These are phyloP conservation scores for Hystrix cristata DNA, from an alignment of 2,113 vertebrate genomes.

Conservation along the genomic window DNA sequence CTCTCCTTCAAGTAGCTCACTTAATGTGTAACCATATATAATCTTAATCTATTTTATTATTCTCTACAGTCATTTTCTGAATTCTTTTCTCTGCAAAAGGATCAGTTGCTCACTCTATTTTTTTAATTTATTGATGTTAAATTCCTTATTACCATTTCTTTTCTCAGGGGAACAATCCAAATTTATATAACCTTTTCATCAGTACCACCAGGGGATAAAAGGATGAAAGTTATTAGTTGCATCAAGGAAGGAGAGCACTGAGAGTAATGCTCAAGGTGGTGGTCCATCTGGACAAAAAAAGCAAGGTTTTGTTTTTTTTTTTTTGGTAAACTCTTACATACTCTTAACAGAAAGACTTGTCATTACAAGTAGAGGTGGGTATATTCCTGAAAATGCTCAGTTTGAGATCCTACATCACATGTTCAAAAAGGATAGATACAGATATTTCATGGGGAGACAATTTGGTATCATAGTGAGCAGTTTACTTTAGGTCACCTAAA, in stretches of 20 bases:
- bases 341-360: not conserved
- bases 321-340: not conserved
- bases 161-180: not conserved
- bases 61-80: not conserved
- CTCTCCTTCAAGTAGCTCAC: not conserved
- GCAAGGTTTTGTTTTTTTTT: not conserved
- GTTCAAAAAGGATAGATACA: not conserved
- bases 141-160: not conserved
- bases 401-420: not conserved
- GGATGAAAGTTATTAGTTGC: not conserved
- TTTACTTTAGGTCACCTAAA: not conserved
- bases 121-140: not conserved
- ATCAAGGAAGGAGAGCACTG: not conserved
- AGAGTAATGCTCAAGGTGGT: not conserved
- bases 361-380: not conserved
- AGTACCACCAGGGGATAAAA: not conserved
- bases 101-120: not conserved
- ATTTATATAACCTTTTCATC: not conserved
- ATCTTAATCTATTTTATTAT: not conserved
- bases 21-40: not conserved
- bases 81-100: slow-evolving; percentile 1
- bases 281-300: not conserved
- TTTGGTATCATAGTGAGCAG: not conserved
- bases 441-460: not conserved
- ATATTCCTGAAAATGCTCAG: not conserved